A percentile compares a stretch with the other conserved stretches of the same genome.
Evolutionary conservation across 2,888 invertebrate species (phyloP).

Genomic region (Trileptium ribeirensis): DNA sequence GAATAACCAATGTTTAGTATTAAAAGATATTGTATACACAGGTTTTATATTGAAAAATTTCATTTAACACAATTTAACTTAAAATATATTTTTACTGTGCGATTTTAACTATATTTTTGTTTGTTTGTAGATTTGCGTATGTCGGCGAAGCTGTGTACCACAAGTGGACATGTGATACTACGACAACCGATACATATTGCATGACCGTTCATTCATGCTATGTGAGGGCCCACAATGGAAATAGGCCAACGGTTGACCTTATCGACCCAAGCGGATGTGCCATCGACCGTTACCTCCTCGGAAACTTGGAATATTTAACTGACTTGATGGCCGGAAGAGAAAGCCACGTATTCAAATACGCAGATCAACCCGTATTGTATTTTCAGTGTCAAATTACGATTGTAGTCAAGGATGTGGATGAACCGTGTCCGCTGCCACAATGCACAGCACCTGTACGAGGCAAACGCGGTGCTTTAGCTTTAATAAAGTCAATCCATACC

Average conservation of each 20-base stretch:
- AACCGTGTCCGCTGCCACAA: not conserved
- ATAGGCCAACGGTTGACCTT: not conserved
- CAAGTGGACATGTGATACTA: constrained; percentile 19
- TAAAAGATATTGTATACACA: too few species aligned
- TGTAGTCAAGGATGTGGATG: not conserved
- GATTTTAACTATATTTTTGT: too few species aligned
- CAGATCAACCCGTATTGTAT: constrained; percentile 1
- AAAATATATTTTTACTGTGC: too few species aligned
- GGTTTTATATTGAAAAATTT: too few species aligned
- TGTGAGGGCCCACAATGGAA: not conserved
- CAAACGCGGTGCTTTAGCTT: too few species aligned
- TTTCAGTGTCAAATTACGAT: constrained; percentile 14
- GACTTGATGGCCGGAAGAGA: constrained; percentile 16
- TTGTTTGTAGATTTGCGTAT: constrained; percentile 7
- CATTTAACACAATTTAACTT: too few species aligned
- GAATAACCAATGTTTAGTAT: too few species aligned
- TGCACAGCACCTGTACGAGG: not conserved
- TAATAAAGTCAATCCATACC: too few species aligned
- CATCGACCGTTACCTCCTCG: constrained; percentile 7
- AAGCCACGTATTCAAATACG: constrained; percentile 15
- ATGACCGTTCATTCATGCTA: constrained; percentile 12
- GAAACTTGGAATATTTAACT: constrained; percentile 6
- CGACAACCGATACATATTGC: constrained; percentile 4
- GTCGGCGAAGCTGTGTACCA: constrained; percentile 14
- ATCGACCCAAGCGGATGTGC: constrained; percentile 10